These are phyloP conservation scores for Scaptomyza montana DNA, from an alignment of 1,140 invertebrate species.

Conservation along the genomic window DNA sequence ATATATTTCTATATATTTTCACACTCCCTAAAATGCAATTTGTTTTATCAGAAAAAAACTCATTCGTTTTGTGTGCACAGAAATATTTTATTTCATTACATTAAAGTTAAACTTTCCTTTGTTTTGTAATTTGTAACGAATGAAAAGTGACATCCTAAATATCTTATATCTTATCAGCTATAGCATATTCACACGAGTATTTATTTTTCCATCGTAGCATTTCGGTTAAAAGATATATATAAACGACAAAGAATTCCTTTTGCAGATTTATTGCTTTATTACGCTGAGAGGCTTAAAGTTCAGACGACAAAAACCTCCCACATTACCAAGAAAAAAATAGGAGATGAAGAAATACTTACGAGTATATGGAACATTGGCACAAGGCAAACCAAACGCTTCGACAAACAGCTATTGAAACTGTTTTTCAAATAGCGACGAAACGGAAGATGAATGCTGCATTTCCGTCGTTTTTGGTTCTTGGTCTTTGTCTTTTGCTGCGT, in stretches of 20 bases:
- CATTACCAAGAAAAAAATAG: neutral
- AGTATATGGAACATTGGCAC: conserved; percentile 33
- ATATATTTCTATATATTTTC: no score
- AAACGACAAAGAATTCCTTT: conserved; percentile 24
- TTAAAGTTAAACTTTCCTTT: neutral
- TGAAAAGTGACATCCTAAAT: no score
- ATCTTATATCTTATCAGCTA: no score
- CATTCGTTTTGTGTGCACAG: no score
- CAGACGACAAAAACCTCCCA: neutral
- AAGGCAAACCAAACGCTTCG: conserved; percentile 47
- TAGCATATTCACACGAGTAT: no score
- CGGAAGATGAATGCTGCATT: conserved; percentile 67
- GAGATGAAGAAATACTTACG: neutral
- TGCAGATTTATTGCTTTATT: conserved; percentile 70
- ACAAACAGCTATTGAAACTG: conserved; percentile 61
- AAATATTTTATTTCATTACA: no score
- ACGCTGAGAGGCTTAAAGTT: conserved; percentile 38
- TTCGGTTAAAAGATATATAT: neutral
- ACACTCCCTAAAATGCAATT: no score
- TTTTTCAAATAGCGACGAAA: conserved; percentile 46
- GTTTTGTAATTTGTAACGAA: no score
- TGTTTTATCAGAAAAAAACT: no score
- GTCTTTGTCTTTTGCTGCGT: conserved; percentile 48
- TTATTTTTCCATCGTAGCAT: neutral
- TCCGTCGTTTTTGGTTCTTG: conserved; percentile 60